Base-by-base conservation (phyloP, 2,113 vertebrate species). In the Hydrolagus affinis region DNA sequence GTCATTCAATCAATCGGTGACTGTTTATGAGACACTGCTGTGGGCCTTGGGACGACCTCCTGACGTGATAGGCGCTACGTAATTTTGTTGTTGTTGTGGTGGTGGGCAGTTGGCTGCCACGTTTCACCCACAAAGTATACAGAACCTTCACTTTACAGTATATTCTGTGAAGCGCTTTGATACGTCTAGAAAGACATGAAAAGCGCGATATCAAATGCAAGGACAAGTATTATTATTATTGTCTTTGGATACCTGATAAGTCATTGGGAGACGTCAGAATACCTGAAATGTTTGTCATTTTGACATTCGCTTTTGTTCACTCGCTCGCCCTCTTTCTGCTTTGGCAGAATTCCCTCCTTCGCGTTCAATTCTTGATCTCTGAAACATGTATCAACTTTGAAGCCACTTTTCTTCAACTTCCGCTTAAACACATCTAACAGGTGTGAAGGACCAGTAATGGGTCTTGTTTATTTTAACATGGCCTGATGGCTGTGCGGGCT, bases 381-480 rank as follows among this genome's bases (percentile, higher is more conserved):
- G 12, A 73, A 30, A 15, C 32, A 32, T 73, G 71, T 70, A 73
- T 44, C 44, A 44, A 32, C 12, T 14, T 30, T 32, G 23, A 11
- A 73, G 8, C 25, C 28, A 73, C 71, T 73, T 17, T 32, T 28
- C 28, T 30, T 15, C 19, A 1, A n/a, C 69, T 70, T n/a, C n/a
- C 69, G 3, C n/a, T 70, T n/a, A 70, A n/a, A 70, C 69, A 70
- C 12, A 30, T 1, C 30, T 30, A 75, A 85, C 88, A 88, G 88
- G 88, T 89, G 88, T 75, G 75, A 85, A 71, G 71, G 70, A 60
- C 71, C 12, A n/a, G 73, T 11, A 66, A 78, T 32, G 44, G 56
- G 70, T 86, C 32, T 78, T 23, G 66, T 23, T 85, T 60, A 17
- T 56, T 30, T 11, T 44, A 44, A 25, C 25, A 15, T 32, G 28